These are phyloP conservation scores for Tetrapedia diversipes DNA, from an alignment of 2,888 invertebrate species.

Conservation along the genomic window DNA sequence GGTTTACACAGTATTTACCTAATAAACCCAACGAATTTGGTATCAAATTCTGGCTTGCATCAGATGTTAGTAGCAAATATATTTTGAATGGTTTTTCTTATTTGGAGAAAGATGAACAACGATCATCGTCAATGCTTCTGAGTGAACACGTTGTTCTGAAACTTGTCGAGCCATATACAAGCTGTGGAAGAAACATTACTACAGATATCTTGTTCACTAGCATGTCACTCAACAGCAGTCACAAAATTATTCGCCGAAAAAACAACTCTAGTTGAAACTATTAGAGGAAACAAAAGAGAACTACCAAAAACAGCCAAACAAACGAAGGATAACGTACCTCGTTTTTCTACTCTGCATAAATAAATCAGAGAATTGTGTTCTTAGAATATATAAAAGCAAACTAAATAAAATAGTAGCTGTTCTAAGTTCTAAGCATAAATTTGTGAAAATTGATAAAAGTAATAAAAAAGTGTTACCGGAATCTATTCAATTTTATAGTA, in stretches of 20 bases:
- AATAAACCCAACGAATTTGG: too few species aligned
- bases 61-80: too few species aligned
- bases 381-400: conserved; percentile 66
- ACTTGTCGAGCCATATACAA: too few species aligned
- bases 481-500: conserved; percentile 68
- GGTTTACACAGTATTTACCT: too few species aligned
- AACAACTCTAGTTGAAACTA: conserved; percentile 57
- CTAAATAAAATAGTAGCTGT: conserved; percentile 66
- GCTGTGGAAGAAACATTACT: too few species aligned
- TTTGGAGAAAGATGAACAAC: conserved; percentile 60
- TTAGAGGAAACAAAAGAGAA: background rate
- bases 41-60: too few species aligned
- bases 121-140: conserved; percentile 56
- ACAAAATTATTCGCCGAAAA: conserved; percentile 58
- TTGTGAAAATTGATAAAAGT: conserved; percentile 64
- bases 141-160: too few species aligned
- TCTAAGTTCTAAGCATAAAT: conserved; percentile 67
- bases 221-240: too few species aligned
- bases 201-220: too few species aligned
- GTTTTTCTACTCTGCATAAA: background rate
- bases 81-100: conserved; percentile 58
- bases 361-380: background rate
- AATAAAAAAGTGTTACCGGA: conserved; percentile 64
- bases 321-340: too few species aligned
- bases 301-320: too few species aligned